Evolutionary conservation across 2,888 invertebrate genomes (phyloP), one percentile per base, ranked within the genome.

Genomic region (Leptopilina myrica): DNA sequence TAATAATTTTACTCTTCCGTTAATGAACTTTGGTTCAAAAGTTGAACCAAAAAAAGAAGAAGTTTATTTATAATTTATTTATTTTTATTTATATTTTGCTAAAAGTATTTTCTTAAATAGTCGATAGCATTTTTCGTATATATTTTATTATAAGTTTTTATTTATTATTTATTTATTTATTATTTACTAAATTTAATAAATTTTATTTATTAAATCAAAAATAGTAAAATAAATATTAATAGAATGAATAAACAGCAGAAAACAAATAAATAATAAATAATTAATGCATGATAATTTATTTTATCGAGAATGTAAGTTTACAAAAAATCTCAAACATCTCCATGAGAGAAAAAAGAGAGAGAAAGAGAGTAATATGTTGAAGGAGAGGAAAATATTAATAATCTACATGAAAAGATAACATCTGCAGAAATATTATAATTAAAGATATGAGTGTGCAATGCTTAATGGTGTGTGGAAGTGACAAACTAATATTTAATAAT

Each of bases 381-480:
- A 49, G 49, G 20, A 73, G 33, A 26, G 73, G n/a, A 73, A 73
- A 73, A 49, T 26, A 53, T 56, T 14, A 26, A 20, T 20, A 20
- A 20, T 20, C 0, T 20, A 20, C 20, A 20, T 20, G 40, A 14
- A 26, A 33, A 56, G 73, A 73, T 73, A 73, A 14, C n/a, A 73
- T 73, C 73, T 53, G 56, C 56, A 46, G 56, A 56, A 53, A 73
- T 56, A 73, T 33, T 73, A 56, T 73, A 73, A 73, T 73, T 73
- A 73, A 73, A 73, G 53, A 73, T 73, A 20, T 20, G 20, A 20
- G 20, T 20, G 20, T 20, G 20, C 20, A 20, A 20, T 20, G 33
- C 26, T 73, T 73, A 73, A 73, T 73, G 73, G 33, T 53, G 33
- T 56, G 56, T 73, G 56, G 8, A 56, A 73, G 33, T 33, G 33